Conservation (phyloP, 2,797 vertebrate genomes). For the Microchirus variegatus region DNA sequence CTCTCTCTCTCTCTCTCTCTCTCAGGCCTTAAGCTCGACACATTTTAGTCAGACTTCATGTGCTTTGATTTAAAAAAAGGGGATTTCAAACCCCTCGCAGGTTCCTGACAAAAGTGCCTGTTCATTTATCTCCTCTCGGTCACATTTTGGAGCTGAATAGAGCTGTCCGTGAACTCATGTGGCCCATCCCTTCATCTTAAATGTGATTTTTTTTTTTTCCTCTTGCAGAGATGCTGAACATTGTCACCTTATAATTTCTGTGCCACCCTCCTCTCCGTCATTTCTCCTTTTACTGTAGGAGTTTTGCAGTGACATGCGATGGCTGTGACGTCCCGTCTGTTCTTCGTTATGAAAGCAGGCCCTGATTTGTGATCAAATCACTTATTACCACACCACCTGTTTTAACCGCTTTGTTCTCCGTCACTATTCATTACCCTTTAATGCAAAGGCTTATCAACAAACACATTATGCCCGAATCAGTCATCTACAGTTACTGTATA, state of each 20-base stretch:
- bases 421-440: constrained; percentile 27
- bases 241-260: background rate
- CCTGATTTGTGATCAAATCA: constrained; percentile 61
- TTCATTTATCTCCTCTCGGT: constrained; percentile 32
- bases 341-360: constrained; percentile 15
- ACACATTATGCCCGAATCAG: constrained; percentile 22
- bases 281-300: no score
- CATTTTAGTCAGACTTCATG: constrained; percentile 3
- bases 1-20: constrained; percentile 15
- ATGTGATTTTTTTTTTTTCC: no score
- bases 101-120: constrained; percentile 34
- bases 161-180: no score
- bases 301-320: no score
- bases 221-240: constrained; percentile 17
- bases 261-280: no score
- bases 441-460: constrained; percentile 23
- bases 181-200: no score
- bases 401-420: constrained; percentile 49
- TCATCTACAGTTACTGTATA: constrained; percentile 21
- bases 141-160: constrained; percentile 26
- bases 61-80: constrained; percentile 21
- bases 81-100: constrained; percentile 31
- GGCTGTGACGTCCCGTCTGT: no score
- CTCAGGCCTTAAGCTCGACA: constrained; percentile 1
- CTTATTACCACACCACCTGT: constrained; percentile 53